Evolutionary conservation across 2,888 invertebrate genomes (phyloP), one percentile per base, ranked within the genome.

Genomic region (Formica aserva): DNA sequence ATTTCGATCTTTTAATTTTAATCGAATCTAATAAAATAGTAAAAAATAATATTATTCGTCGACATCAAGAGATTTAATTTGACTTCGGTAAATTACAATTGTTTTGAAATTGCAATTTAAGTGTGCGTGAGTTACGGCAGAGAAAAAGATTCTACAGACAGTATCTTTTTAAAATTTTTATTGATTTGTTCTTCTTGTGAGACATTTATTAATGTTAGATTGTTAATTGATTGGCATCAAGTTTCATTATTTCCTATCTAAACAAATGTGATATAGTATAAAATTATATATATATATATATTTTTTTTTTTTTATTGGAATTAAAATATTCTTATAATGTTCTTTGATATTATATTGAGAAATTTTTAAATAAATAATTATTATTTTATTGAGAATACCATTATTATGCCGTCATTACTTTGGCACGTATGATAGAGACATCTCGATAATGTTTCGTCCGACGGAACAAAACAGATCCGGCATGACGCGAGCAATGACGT

Each of bases 401-500:
- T 32, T 38, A 26, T 26, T 35, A 8, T 29, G 35, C n/a, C 26
- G 18, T 26, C 15, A 60, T 71, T 45, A 60, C 4, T 71, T 22
- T 45, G 45, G 35, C 11, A 45, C 13, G 45, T 62, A 29, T 35
- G 26, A 71, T 80, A 48, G 60, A 62, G 60, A 62, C 1, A 4
- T 60, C 35, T 78, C 22, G 57, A 78, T 71, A 60, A 69, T 69
- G 57, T 60, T 41, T 71, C 32, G n/a, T 80, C 72, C 72, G 78
- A 60, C 71, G 72, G 60, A 45, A 72, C 60, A 45, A 45, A 71
- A 60, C 13, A 62, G 72, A 72, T 72, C 32, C 60, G 60, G 78
- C 78, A 62, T 80, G 72, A 78, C 78, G 71, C 22, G 78, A 78
- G 78, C 78, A 78, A 15, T 78, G 78, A 80, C 72, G 72, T 80